Evolutionary conservation across 2,797 vertebrate species (phyloP), one percentile per base, ranked within the genome.

Genomic region (Pogonophryne albipinna): DNA sequence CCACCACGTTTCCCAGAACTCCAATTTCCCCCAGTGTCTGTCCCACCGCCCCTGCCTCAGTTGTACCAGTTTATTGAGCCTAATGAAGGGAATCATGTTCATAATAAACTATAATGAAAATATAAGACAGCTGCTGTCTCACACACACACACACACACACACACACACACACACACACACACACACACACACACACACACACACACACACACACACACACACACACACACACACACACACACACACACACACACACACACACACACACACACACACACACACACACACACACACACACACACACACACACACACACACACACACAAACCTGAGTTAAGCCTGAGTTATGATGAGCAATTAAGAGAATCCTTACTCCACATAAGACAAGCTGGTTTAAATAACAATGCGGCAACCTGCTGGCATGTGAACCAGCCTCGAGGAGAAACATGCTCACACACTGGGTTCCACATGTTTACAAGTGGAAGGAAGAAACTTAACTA

Each of bases 61-160:
- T 0, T 31, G 44, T 16, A 34, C 9, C 8, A 3, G 63, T 71
- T 82, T 66, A 80, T 12, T 41, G 23, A 14, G 38, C 44, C 57
- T 65, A 73, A 86, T 59, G 57, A 85, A 51, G 44, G 46, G 46
- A 76, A 27, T 66, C 70, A 16, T 67, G 68, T 69, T 53, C 82
- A 81, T 65, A 76, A 55, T 60, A 46, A 58, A 60, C 20, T 6
- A 12, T 44, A 64, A 83, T 84, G 78, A 79, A 76, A 78, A 23
- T 78, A 61, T 17, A 49, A 61, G 31, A 47, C 73, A 64, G 52
- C 69, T 57, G 73, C 49, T 53, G 20, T n/a, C n/a, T n/a, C 61
- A 41, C n/a, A 61, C 19, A 42, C 52, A 63, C 1, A 58, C 20
- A 74, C 41, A 69, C 61, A 41, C n/a, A 61, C 23, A 42, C 52